A percentile compares a stretch with the other conserved stretches of the same genome.
phyloP scores from a whole-genome alignment of 2,797 vertebrate genomes.

The Hypotaenidia okinawae region DNA sequence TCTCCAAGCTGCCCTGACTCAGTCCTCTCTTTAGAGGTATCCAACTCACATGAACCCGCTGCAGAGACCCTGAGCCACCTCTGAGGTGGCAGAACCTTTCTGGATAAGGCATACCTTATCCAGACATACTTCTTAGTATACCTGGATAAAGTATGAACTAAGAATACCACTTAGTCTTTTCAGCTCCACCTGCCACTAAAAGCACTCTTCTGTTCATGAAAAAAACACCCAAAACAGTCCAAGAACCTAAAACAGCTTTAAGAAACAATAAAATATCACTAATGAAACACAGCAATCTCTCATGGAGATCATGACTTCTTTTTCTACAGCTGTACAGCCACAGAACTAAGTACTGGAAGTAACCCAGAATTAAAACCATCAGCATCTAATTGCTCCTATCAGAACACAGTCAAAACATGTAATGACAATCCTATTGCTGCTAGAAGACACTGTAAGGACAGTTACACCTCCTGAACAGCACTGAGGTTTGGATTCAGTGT shows the following conservation, averaged over 20 bases:
- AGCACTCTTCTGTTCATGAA: background rate
- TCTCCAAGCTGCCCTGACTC: background rate
- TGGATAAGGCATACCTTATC: background rate
- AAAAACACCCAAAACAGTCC: background rate
- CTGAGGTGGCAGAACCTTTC: background rate
- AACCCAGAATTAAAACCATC: background rate
- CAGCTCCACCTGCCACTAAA: background rate
- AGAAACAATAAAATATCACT: background rate
- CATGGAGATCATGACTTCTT: background rate
- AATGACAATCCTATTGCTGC: background rate
- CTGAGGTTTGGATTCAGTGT: background rate
- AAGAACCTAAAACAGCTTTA: background rate
- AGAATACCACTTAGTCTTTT: background rate
- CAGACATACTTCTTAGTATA: too few species aligned
- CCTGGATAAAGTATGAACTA: too few species aligned
- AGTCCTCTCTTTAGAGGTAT: background rate
- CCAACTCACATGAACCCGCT: background rate
- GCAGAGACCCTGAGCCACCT: background rate
- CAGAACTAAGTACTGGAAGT: background rate
- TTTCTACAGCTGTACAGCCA: background rate
- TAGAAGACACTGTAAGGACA: background rate
- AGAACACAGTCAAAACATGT: background rate
- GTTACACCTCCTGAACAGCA: background rate
- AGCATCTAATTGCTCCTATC: background rate
- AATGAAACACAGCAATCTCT: background rate